A percentile compares a stretch with the other conserved stretches of the same genome.
These are phyloP conservation scores for Punctoribates punctum DNA, from an alignment of 2,888 invertebrate genomes.

Conservation along the genomic window DNA sequence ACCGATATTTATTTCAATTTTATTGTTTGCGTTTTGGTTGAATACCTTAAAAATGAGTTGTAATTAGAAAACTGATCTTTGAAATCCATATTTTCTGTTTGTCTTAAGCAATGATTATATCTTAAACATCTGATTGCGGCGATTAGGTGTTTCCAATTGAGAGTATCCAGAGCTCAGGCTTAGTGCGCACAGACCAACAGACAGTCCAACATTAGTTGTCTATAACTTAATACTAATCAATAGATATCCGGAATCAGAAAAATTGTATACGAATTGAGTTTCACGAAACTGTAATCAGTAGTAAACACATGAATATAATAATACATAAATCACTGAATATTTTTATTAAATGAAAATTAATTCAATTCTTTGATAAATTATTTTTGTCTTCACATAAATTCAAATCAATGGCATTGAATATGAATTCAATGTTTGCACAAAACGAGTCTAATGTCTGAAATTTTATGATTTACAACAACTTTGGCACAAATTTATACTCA, in stretches of 20 bases:
- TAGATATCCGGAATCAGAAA: neutral
- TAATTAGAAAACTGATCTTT: neutral
- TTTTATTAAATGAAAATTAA: neutral
- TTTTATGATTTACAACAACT: no score
- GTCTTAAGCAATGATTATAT: neutral
- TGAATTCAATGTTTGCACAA: no score
- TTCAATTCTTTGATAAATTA: slow-evolving; percentile 6
- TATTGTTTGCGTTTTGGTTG: no score
- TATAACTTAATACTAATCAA: slow-evolving; percentile 7
- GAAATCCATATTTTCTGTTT: neutral
- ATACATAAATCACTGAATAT: slow-evolving; percentile 10
- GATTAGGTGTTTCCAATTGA: slow-evolving; percentile 18
- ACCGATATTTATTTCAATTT: no score
- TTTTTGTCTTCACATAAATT: neutral
- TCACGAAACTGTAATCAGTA: neutral
- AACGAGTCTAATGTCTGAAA: no score
- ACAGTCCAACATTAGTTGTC: neutral
- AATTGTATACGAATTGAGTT: neutral
- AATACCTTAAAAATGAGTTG: neutral
- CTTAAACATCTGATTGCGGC: neutral
- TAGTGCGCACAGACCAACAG: neutral
- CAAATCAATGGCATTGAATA: no score
- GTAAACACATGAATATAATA: neutral
- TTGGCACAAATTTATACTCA: no score
- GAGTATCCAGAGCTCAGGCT: slow-evolving; percentile 8